Evolutionary conservation across 1,140 invertebrate species (phyloP), one percentile per base, ranked within the genome.

Genomic region (Leptopilina boulardi): DNA sequence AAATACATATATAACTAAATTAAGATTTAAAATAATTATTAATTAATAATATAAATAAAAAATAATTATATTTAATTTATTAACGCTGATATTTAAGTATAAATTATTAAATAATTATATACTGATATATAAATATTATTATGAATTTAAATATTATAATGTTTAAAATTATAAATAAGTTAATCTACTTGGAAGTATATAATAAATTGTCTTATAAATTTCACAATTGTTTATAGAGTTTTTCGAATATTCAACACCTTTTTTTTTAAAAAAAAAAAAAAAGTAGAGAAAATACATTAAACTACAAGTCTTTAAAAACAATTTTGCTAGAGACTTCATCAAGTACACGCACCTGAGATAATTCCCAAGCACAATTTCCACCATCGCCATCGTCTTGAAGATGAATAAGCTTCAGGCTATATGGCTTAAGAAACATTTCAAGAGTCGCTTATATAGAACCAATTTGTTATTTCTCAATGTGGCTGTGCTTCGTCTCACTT

Each of bases 301-400:
- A 66, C 5, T 30, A 66, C 59, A 66, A n/a, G 13, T 34, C 3
- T 18, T 66, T 66, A 30, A 15, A n/a, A n/a, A 30, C 5, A 30
- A n/a, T 30, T 34, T 66, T 66, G 9, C 9, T 2, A 0, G 0
- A 59, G n/a, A 30, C 6, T 66, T 66, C 11, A 30, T 66, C 13
- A 66, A 26, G 26, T 66, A n/a, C 23, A 30, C 23, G 13, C 26
- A 66, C 59, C 23, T 66, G 59, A 66, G 11, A 66, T 30, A 66
- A 30, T 30, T 66, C 21, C 9, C 26, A 66, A 66, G 13, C 13
- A 66, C 23, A 34, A 15, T 66, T 66, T 66, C 23, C 15, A 30
- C 23, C 26, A 6, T 66, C 8, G 34, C 34, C n/a, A 38, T 8
- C 34, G 5, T 34, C 26, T 66, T 15, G 13, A 66, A 30, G 13